Conservation (phyloP, 2,113 vertebrate genomes). For the Morphnarchus princeps region DNA sequence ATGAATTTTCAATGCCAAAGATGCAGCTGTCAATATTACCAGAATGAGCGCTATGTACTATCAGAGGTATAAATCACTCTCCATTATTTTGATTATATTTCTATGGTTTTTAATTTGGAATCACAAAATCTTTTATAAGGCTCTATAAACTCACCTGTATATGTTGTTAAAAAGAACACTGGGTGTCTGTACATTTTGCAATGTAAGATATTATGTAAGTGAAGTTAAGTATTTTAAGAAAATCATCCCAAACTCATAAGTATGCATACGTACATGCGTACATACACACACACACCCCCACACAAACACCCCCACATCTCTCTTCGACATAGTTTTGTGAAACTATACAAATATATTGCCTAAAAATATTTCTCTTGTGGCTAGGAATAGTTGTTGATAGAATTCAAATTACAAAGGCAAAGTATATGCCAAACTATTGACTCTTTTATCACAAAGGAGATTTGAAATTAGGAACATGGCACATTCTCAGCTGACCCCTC, state of each 20-base stretch:
- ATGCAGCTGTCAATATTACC: constrained; percentile 75
- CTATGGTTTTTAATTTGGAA: constrained; percentile 79
- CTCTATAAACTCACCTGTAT: constrained; percentile 74
- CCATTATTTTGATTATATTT: constrained; percentile 75
- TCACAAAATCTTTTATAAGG: constrained; percentile 74
- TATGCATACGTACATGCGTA: background rate
- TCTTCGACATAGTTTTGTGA: constrained; percentile 73
- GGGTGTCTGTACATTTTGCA: constrained; percentile 83
- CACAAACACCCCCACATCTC: constrained; percentile 54
- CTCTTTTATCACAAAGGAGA: constrained; percentile 60
- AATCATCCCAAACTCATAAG: constrained; percentile 59
- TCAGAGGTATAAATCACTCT: constrained; percentile 69
- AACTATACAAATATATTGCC: constrained; percentile 65
- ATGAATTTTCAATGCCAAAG: constrained; percentile 85
- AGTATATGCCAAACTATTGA: constrained; percentile 14
- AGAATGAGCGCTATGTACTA: constrained; percentile 72
- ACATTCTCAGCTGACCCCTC: constrained; percentile 34
- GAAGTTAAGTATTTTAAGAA: constrained; percentile 77
- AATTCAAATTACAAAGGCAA: constrained; percentile 53
- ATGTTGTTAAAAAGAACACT: constrained; percentile 76
- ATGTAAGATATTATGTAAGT: constrained; percentile 79
- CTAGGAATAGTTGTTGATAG: constrained; percentile 71
- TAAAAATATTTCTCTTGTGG: constrained; percentile 72
- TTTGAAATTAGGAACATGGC: constrained; percentile 61
- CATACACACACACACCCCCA: background rate